Percentiles rank a stretch among this genome's conserved stretches.
phyloP scores from a whole-genome alignment of 2,797 vertebrate genomes.

The Gallinago nigripennis region DNA sequence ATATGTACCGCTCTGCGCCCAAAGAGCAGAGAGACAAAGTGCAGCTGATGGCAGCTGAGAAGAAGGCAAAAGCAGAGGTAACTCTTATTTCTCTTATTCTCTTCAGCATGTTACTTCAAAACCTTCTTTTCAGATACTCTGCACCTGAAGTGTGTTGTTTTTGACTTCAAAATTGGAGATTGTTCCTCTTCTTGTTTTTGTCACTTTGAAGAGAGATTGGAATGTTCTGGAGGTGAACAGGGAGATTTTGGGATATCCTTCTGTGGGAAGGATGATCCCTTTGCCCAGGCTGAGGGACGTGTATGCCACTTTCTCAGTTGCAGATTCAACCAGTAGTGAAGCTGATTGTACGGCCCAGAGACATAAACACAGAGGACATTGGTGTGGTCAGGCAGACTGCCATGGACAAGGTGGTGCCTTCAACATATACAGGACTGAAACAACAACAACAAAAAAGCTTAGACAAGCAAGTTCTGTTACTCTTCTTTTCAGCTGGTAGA shows the following conservation, averaged over 20 bases:
- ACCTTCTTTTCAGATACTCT: not conserved
- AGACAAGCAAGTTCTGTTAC: not conserved
- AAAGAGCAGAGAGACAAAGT: conserved; percentile 98
- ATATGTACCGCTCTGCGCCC: conserved; percentile 96
- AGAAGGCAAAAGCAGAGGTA: conserved; percentile 96
- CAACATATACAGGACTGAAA: not conserved
- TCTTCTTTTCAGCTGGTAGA: not conserved
- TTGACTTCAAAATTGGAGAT: not conserved
- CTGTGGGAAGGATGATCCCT: not conserved
- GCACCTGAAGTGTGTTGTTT: not conserved
- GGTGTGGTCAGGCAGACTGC: not conserved
- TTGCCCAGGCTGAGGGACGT: not conserved
- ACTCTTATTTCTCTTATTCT: not conserved
- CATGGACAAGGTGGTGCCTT: not conserved
- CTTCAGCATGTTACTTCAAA: not conserved
- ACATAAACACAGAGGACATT: not conserved
- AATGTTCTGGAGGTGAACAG: not conserved
- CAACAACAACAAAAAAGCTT: not conserved
- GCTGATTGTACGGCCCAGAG: not conserved
- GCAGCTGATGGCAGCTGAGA: conserved; percentile 97
- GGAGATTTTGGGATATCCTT: not conserved
- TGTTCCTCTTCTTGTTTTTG: not conserved
- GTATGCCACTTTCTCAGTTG: not conserved
- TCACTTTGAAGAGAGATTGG: not conserved
- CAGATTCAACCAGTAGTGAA: not conserved